A percentile compares a stretch with the other conserved stretches of the same genome.
These are phyloP conservation scores for Drosophila prosaltans DNA, from an alignment of 1,140 invertebrate genomes.

Conservation along the genomic window DNA sequence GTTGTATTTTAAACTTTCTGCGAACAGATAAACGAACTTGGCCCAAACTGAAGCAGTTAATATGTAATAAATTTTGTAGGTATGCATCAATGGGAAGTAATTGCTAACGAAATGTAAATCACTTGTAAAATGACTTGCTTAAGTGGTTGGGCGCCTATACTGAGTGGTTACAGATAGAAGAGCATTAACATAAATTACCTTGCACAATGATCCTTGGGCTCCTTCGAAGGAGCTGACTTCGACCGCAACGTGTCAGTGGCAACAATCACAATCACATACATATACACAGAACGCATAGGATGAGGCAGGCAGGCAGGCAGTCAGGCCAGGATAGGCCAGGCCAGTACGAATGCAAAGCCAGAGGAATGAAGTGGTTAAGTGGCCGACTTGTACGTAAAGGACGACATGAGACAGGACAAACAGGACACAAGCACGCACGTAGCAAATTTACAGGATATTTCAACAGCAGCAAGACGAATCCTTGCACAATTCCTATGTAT, in stretches of 20 bases:
- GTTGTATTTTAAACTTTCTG: conserved; percentile 39
- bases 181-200: conserved; percentile 80
- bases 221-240: conserved; percentile 34
- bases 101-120: conserved; percentile 72
- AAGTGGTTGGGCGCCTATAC: conserved; percentile 37
- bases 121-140: conserved; percentile 69
- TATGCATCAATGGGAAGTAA: conserved; percentile 42
- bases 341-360: conserved; percentile 63
- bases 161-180: conserved; percentile 57
- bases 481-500: conserved; percentile 71
- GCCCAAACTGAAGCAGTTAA: conserved; percentile 41
- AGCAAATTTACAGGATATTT: conserved; percentile 74
- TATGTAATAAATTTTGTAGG: conserved; percentile 68
- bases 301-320: conserved; percentile 20
- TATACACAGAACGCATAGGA: conserved; percentile 20
- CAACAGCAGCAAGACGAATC: conserved; percentile 74
- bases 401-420: conserved; percentile 37
- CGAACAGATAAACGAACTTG: conserved; percentile 28
- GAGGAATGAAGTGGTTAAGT: conserved; percentile 78
- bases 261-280: conserved; percentile 49
- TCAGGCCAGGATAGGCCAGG: conserved; percentile 27
- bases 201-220: conserved; percentile 54
- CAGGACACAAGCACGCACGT: conserved; percentile 43
- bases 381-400: conserved; percentile 48
- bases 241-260: conserved; percentile 46